Conservation (phyloP, 2,797 vertebrate genomes). For the Enteromius argenteus region DNA sequence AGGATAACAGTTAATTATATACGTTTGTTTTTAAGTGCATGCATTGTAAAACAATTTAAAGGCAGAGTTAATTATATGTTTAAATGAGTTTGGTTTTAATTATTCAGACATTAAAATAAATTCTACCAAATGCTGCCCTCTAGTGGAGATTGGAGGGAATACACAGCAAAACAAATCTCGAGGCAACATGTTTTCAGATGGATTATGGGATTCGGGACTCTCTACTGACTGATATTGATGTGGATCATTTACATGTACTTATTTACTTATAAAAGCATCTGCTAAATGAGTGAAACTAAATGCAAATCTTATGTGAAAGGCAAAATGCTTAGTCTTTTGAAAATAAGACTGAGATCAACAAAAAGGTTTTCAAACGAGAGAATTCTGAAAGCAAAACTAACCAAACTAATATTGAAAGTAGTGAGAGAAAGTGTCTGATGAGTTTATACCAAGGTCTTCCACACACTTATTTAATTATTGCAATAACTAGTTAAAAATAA, state of each 20-base stretch:
- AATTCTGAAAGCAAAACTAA: neutral
- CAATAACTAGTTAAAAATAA: neutral
- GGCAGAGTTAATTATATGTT: neutral
- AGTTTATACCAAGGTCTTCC: neutral
- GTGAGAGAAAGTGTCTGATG: neutral
- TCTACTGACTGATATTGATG: neutral
- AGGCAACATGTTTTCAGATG: neutral
- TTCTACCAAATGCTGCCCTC: neutral
- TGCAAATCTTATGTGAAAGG: neutral
- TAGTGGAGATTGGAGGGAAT: neutral
- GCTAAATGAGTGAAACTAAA: neutral
- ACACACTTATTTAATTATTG: neutral
- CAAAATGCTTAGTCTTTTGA: neutral
- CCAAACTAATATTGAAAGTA: neutral
- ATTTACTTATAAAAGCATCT: neutral
- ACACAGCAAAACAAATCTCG: neutral
- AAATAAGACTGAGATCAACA: neutral
- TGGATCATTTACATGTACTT: neutral
- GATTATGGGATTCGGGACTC: neutral
- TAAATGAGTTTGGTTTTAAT: neutral
- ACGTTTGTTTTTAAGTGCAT: neutral
- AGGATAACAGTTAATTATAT: neutral
- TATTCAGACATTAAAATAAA: neutral
- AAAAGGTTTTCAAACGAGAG: neutral
- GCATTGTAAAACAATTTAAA: neutral